Evolutionary conservation across 1,140 invertebrate genomes (phyloP).

Genomic region (Penaeus vannamei): DNA sequence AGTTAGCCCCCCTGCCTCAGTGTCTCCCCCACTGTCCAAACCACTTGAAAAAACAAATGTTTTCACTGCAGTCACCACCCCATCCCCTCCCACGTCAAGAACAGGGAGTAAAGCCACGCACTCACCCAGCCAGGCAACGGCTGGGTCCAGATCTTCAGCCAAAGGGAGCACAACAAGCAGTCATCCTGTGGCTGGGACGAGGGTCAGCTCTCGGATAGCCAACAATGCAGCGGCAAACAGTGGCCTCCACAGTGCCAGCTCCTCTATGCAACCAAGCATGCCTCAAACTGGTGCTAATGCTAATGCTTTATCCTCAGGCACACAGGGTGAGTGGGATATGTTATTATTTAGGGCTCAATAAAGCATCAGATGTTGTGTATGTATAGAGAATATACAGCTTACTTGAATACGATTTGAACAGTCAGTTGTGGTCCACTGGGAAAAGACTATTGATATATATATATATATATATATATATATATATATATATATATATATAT

Average conservation of each 20-base stretch:
- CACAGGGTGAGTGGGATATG: slow-evolving; percentile 28
- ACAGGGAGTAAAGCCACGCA: slow-evolving; percentile 35
- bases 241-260: slow-evolving; percentile 12
- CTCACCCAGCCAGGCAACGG: slow-evolving; percentile 32
- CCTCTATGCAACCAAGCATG: slow-evolving; percentile 12
- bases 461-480: too few relatives aligned
- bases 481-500: too few relatives aligned
- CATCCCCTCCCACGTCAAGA: slow-evolving; percentile 46
- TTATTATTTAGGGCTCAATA: background rate
- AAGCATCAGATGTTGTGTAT: too few relatives aligned
- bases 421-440: too few relatives aligned
- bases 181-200: slow-evolving; percentile 25
- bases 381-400: too few relatives aligned
- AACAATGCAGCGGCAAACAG: slow-evolving; percentile 48
- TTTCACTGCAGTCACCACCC: background rate
- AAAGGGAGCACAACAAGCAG: slow-evolving; percentile 28
- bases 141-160: slow-evolving; percentile 38
- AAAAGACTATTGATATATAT: too few relatives aligned
- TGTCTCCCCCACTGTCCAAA: slow-evolving; percentile 19
- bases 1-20: slow-evolving; percentile 1
- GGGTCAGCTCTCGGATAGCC: slow-evolving; percentile 56
- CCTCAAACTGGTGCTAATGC: slow-evolving; percentile 35
- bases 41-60: background rate
- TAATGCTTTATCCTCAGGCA: slow-evolving; percentile 37
- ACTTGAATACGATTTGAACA: too few relatives aligned